Evolutionary conservation across 2,888 invertebrate species (phyloP).

Genomic region (Drosophila seclusa): DNA sequence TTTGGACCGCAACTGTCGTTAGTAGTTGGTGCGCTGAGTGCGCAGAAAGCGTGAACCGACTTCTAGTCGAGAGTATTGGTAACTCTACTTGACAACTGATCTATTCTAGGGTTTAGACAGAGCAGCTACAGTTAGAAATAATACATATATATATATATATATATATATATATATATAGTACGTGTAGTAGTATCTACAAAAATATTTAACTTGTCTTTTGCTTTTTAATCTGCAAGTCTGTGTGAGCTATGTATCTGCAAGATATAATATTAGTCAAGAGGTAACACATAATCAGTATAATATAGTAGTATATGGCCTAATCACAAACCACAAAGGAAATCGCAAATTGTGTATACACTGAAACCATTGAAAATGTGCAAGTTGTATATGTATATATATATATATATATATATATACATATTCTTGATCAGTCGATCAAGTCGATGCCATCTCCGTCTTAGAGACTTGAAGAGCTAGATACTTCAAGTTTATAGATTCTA

Average conservation of each 20-base stretch:
- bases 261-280: neutral
- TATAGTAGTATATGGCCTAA: neutral
- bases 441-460: neutral
- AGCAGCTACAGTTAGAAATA: conserved; percentile 28
- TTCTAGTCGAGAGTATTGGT: neutral
- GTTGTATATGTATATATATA: neutral
- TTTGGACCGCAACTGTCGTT: neutral
- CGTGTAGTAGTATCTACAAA: neutral
- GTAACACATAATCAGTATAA: neutral
- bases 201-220: neutral
- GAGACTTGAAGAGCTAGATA: neutral
- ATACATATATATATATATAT: neutral
- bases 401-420: neutral
- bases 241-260: neutral
- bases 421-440: neutral
- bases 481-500: neutral
- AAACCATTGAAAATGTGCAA: neutral
- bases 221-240: neutral
- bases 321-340: too few relatives aligned
- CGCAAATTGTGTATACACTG: neutral
- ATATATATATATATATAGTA: neutral
- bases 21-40: conserved; percentile 4
- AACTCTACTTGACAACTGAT: neutral
- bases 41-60: conserved; percentile 51
- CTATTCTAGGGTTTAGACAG: neutral